Conservation (phyloP, 2,888 invertebrate genomes). For the Tinea pellionella region DNA sequence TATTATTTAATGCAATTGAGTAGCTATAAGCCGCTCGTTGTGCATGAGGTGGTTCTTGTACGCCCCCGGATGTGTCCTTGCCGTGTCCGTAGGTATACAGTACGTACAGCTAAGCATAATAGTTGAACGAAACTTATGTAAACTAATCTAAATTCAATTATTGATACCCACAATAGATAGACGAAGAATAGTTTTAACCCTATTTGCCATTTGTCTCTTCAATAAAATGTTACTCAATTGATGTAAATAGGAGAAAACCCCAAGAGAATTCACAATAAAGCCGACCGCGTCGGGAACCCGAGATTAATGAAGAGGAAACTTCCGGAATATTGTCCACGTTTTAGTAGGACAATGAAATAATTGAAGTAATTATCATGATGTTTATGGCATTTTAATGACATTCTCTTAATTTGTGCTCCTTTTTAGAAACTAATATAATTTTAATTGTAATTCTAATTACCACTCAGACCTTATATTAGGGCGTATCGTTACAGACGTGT, state of each 20-base stretch:
- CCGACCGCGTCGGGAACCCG: not conserved
- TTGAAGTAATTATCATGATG: not conserved
- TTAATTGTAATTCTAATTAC: no score
- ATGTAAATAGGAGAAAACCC: conserved; percentile 2
- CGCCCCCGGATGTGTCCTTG: no score
- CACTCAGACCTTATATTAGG: no score
- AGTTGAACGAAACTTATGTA: no score
- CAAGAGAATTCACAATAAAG: not conserved
- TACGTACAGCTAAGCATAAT: no score
- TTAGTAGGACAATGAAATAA: not conserved
- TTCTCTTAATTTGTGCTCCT: not conserved
- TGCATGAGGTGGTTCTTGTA: no score
- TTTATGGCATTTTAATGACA: not conserved
- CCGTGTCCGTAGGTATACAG: no score
- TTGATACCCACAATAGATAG: no score
- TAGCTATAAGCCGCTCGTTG: no score
- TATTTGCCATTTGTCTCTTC: not conserved
- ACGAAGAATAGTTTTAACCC: not conserved
- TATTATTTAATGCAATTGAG: no score
- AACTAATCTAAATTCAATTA: not conserved
- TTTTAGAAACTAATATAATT: not conserved
- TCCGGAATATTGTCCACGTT: not conserved
- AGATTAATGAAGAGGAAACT: not conserved
- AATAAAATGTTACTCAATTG: not conserved
- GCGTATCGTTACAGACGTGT: no score